Conservation (phyloP, 2,888 invertebrate species). For the Acrobasis consociella region DNA sequence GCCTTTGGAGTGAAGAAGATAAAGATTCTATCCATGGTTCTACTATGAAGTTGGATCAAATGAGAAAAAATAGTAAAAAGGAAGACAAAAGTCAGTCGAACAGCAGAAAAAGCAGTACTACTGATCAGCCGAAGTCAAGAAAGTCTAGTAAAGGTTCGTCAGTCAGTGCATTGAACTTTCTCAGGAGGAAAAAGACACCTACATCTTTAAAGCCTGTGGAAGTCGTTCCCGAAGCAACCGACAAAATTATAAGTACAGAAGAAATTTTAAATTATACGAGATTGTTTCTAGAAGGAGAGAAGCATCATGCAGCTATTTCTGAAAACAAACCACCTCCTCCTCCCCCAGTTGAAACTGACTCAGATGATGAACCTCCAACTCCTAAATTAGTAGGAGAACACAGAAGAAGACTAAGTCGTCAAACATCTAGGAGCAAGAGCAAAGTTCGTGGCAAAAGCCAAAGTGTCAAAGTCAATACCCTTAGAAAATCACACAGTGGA, state of each 20-base stretch:
- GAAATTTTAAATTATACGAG: constrained; percentile 68
- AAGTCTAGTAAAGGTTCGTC: constrained; percentile 74
- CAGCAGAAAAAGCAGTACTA: constrained; percentile 61
- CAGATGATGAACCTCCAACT: constrained; percentile 65
- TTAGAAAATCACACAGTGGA: constrained; percentile 74
- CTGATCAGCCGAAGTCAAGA: constrained; percentile 63
- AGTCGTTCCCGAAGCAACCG: constrained; percentile 64
- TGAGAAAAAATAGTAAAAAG: constrained; percentile 70
- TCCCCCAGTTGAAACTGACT: constrained; percentile 63
- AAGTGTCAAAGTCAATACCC: constrained; percentile 69
- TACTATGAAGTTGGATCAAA: constrained; percentile 60
- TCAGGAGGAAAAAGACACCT: constrained; percentile 71
- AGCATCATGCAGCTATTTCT: constrained; percentile 55
- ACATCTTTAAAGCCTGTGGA: constrained; percentile 66
- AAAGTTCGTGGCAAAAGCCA: constrained; percentile 76
- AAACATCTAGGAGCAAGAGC: constrained; percentile 75
- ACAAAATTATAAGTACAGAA: constrained; percentile 54
- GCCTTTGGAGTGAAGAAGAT: constrained; percentile 78
- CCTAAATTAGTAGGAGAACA: constrained; percentile 65
- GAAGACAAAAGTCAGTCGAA: constrained; percentile 61
- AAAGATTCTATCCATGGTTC: constrained; percentile 72
- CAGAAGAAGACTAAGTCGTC: constrained; percentile 69
- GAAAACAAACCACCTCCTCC: constrained; percentile 51
- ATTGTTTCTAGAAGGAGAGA: constrained; percentile 71
- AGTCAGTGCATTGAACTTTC: constrained; percentile 70